Percentiles rank a stretch among this genome's conserved stretches.
phyloP scores from a whole-genome alignment of 2,113 vertebrate genomes.

The Gorsachius goisagi region DNA sequence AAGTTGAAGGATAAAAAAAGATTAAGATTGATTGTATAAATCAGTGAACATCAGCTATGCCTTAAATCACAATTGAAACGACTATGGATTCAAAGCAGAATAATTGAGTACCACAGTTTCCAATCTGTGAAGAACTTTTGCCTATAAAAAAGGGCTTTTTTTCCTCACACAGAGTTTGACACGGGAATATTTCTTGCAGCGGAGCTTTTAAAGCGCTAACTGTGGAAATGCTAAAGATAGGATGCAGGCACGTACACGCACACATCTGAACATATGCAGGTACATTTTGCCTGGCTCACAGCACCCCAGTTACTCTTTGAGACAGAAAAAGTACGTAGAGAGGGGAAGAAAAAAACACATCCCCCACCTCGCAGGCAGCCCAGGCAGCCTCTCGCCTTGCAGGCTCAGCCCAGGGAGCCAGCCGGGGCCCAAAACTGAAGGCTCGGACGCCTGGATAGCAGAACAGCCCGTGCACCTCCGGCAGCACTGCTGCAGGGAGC shows the following conservation, averaged over 20 bases:
- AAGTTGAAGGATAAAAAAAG: neutral
- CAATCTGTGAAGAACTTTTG: neutral
- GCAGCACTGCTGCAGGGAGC: neutral
- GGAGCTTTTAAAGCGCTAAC: neutral
- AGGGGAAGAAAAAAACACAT: neutral
- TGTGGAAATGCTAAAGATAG: neutral
- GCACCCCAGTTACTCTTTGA: neutral
- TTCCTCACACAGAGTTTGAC: neutral
- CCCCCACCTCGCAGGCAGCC: neutral
- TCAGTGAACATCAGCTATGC: neutral
- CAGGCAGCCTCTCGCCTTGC: neutral
- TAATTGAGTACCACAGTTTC: neutral
- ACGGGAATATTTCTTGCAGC: neutral
- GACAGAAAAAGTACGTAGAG: neutral
- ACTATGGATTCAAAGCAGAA: neutral
- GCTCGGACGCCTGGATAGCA: fast-evolving
- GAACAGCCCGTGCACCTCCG: fast-evolving
- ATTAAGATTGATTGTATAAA: neutral
- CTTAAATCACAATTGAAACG: neutral
- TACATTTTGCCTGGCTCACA: neutral
- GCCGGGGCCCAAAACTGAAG: neutral
- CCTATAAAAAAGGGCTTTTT: neutral
- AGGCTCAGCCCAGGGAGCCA: neutral
- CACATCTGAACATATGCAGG: neutral
- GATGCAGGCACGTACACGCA: neutral